Evolutionary conservation across 2,113 vertebrate genomes (phyloP), one percentile per base, ranked within the genome.

Genomic region (Entomyzon cyanotis): DNA sequence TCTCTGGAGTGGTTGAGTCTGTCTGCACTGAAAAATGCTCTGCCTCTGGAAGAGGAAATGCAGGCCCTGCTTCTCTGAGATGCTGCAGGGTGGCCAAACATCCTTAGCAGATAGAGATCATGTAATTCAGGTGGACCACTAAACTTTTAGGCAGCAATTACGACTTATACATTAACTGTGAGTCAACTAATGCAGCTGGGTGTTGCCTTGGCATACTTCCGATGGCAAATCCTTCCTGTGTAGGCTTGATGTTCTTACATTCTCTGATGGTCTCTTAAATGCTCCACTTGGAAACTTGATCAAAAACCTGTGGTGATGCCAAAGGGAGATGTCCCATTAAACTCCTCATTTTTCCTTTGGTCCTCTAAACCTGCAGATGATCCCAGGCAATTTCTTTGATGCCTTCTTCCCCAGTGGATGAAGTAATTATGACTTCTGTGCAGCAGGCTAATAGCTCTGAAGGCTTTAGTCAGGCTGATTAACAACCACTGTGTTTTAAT

Each of bases 131-230:
- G 80, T 33, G 64, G 96, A 91, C 94, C 93, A 94, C 94, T 91
- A 80, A 95, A 95, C 67, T 94, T 93, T 77, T 60, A 93, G 92
- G 71, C 84, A 86, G 87, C 80, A 94, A 93, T 94, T 95, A 96
- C 76, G 68, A 80, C 87, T 92, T 88, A 80, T 10, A 74, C 74
- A 91, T 77, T 75, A 95, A 87, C 62, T 93, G 78, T 95, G 95
- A 96, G 94, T 96, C 93, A 95, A 70, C 94, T 96, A 94, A 95
- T 87, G 44, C 8, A 47, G 24, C 22, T 91, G 93, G 96, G 95
- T 91, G 94, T 91, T 91, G 79, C 64, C 90, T 81, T 93, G 90
- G 87, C 85, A 44, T 18, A 39, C 80, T 95, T 96, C 93, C 41
- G 58, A 95, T 95, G 79, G 71, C 85, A 96, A 93, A 95, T 94